A percentile compares a stretch with the other conserved stretches of the same genome.
These are phyloP conservation scores for Chaetoderma sp. DNA, from an alignment of 2,888 invertebrate species.

Conservation along the genomic window DNA sequence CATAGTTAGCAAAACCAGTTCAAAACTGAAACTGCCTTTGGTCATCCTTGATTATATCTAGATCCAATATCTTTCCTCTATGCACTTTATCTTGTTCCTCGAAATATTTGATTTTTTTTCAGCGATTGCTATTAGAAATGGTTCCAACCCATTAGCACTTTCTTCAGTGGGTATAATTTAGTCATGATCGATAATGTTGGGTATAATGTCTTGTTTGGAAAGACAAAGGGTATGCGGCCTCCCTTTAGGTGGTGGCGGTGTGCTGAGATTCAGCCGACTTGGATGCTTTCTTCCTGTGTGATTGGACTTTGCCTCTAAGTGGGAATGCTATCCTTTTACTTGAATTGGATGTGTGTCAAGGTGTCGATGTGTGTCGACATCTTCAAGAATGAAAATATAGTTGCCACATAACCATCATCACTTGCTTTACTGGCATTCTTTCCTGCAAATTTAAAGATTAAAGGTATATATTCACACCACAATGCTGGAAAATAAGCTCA, in stretches of 20 bases:
- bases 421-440: too few relatives aligned
- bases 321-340: too few relatives aligned
- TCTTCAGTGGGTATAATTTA: constrained; percentile 1
- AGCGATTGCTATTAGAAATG: constrained; percentile 4
- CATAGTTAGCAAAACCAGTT: constrained; percentile 21
- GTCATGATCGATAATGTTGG: neutral
- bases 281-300: too few relatives aligned
- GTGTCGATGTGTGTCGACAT: too few relatives aligned
- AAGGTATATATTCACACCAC: too few relatives aligned
- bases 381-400: constrained; percentile 18
- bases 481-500: too few relatives aligned
- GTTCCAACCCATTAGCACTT: neutral
- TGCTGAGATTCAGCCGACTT: too few relatives aligned
- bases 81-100: neutral
- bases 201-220: neutral
- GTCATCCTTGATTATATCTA: neutral
- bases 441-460: too few relatives aligned
- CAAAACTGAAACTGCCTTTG: constrained; percentile 8
- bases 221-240: neutral
- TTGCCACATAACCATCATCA: constrained; percentile 14
- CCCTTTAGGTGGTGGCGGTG: too few relatives aligned
- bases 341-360: too few relatives aligned
- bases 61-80: neutral
- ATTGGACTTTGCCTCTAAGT: too few relatives aligned
- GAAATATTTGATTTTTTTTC: constrained; percentile 5